These are phyloP conservation scores for Carcina quercana DNA, from an alignment of 2,888 invertebrate genomes.

Conservation along the genomic window DNA sequence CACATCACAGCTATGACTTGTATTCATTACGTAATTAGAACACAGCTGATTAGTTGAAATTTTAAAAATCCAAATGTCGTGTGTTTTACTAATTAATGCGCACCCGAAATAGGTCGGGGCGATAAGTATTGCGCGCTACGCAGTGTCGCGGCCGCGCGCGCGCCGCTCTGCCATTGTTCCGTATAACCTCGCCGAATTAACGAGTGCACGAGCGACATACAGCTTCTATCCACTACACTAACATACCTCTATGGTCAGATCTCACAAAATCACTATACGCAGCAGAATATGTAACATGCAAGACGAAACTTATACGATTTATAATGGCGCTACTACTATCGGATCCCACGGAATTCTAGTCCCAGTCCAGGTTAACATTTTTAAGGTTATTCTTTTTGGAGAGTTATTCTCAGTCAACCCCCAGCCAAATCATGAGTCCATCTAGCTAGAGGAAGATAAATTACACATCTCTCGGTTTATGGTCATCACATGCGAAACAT, in stretches of 20 bases:
- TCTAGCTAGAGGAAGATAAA: too few relatives aligned
- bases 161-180: slow-evolving; percentile 10
- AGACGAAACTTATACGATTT: neutral
- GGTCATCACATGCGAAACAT: too few relatives aligned
- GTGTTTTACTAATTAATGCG: slow-evolving; percentile 38
- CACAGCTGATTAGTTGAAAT: slow-evolving; percentile 25
- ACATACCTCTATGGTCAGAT: neutral
- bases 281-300: neutral
- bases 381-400: neutral
- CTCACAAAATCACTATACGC: neutral
- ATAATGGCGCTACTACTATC: neutral
- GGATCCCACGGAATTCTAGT: neutral
- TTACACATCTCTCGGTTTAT: too few relatives aligned
- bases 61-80: slow-evolving; percentile 20
- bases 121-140: slow-evolving; percentile 30
- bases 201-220: neutral
- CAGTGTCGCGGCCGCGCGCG: slow-evolving; percentile 2
- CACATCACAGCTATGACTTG: neutral
- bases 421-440: too few relatives aligned
- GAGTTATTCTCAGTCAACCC: too few relatives aligned
- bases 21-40: slow-evolving; percentile 8
- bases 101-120: slow-evolving; percentile 33
- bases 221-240: neutral
- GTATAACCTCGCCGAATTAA: slow-evolving; percentile 8
- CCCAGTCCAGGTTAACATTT: neutral